phyloP scores from a whole-genome alignment of 2,797 vertebrate species.

The Ptychobarbus kaznakovi region DNA sequence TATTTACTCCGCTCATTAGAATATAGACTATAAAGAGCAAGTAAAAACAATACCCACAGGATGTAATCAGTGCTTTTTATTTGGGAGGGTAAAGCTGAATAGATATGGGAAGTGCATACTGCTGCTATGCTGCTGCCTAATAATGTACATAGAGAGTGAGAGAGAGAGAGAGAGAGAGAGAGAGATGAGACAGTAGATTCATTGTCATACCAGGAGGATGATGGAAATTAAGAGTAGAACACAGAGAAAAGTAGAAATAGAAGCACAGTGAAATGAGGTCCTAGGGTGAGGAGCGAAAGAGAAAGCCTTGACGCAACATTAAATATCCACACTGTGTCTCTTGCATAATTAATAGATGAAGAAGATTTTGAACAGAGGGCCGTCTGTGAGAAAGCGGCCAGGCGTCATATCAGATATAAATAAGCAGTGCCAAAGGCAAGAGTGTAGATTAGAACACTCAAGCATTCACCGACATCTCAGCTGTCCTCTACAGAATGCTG shows the following conservation, averaged over 20 bases:
- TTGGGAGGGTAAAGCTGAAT: constrained; percentile 60
- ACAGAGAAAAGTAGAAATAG: constrained; percentile 13
- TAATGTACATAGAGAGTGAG: constrained; percentile 65
- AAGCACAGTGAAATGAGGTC: constrained; percentile 26
- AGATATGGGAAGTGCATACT: constrained; percentile 69
- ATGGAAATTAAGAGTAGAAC: constrained; percentile 27
- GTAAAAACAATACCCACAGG: constrained; percentile 63
- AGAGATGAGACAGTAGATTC: constrained; percentile 35
- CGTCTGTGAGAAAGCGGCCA: constrained; percentile 69
- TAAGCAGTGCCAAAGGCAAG: constrained; percentile 69
- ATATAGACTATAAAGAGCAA: constrained; percentile 67
- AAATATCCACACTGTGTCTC: constrained; percentile 72
- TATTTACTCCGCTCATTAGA: constrained; percentile 60
- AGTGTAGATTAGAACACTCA: constrained; percentile 67
- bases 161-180: constrained; percentile 54
- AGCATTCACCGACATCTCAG: constrained; percentile 34
- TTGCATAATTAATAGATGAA: constrained; percentile 74
- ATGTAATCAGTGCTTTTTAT: constrained; percentile 73
- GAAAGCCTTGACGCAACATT: constrained; percentile 69
- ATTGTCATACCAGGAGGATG: not conserved
- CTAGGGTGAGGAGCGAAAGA: constrained; percentile 24
- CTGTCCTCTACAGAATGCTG: constrained; percentile 35
- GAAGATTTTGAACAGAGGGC: constrained; percentile 62
- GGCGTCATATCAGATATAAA: constrained; percentile 73
- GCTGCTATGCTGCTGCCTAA: constrained; percentile 69